These are phyloP conservation scores for Tenebrio molitor DNA, from an alignment of 1,140 invertebrate genomes.

Conservation along the genomic window DNA sequence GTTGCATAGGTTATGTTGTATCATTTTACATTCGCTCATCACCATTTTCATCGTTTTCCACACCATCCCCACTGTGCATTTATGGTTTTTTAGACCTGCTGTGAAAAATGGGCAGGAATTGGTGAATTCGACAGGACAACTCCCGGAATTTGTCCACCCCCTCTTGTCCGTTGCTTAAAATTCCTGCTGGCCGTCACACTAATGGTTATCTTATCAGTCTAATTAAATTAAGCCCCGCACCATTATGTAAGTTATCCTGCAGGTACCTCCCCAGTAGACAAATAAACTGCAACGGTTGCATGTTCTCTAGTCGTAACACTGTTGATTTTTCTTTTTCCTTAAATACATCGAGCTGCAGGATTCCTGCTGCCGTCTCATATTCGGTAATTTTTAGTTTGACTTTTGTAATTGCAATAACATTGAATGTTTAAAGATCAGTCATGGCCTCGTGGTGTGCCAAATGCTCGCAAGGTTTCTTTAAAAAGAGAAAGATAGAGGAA, in stretches of 20 bases:
- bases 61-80: not conserved
- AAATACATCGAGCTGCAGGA: not conserved
- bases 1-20: slow-evolving; percentile 28
- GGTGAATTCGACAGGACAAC: too few relatives aligned
- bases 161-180: too few relatives aligned
- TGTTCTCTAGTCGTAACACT: not conserved
- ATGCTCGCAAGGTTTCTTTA: slow-evolving; percentile 61
- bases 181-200: not conserved
- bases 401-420: slow-evolving; percentile 58
- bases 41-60: not conserved
- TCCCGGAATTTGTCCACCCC: not conserved
- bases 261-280: not conserved
- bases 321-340: too few relatives aligned
- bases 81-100: not conserved
- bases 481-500: slow-evolving; percentile 56
- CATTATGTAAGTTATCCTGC: slow-evolving; percentile 12
- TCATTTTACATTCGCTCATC: not conserved
- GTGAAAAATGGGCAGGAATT: not conserved
- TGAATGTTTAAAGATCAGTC: slow-evolving; percentile 60
- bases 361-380: slow-evolving; percentile 16
- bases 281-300: slow-evolving; percentile 7
- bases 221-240: slow-evolving; percentile 13
- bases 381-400: slow-evolving; percentile 32
- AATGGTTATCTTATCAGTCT: not conserved
- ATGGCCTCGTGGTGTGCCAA: slow-evolving; percentile 60